Conservation (phyloP, 2,888 invertebrate genomes). For the Mimumesa dahlbomi region DNA sequence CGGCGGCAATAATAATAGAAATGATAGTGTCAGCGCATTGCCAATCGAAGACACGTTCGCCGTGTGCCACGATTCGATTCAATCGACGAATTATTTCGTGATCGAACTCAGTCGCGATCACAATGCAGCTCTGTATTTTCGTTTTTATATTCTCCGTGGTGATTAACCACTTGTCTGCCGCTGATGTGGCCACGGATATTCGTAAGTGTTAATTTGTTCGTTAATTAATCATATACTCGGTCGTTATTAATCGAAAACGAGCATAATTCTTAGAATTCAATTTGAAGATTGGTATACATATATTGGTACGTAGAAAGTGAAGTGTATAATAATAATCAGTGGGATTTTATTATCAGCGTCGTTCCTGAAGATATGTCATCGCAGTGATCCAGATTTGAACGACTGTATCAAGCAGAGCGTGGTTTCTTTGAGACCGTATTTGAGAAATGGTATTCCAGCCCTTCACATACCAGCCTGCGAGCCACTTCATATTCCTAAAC, state of each 20-base stretch:
- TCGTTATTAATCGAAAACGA: no score
- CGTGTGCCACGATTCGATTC: slow-evolving; percentile 1
- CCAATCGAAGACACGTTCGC: slow-evolving; percentile 11
- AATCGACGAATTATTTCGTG: slow-evolving; percentile 35
- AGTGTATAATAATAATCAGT: no score
- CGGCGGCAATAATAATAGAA: slow-evolving; percentile 16
- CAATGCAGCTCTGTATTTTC: slow-evolving; percentile 24
- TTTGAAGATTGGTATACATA: no score
- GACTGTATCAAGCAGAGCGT: slow-evolving; percentile 84
- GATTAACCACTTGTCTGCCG: neutral
- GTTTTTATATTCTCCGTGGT: neutral
- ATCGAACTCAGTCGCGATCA: slow-evolving; percentile 21
- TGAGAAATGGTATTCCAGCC: slow-evolving; percentile 85
- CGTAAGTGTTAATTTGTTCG: no score
- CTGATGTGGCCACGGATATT: no score
- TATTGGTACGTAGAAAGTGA: no score
- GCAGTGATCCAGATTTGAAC: slow-evolving; percentile 84
- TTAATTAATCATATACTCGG: no score
- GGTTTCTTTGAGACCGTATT: slow-evolving; percentile 82
- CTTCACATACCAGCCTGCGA: slow-evolving; percentile 87
- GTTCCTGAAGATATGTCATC: slow-evolving; percentile 85
- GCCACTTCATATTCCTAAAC: slow-evolving; percentile 85
- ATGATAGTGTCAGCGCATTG: slow-evolving; percentile 49
- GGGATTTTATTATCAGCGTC: slow-evolving; percentile 81
- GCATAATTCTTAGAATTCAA: no score